These are phyloP conservation scores for Strix uralensis DNA, from an alignment of 2,113 vertebrate species.

Conservation along the genomic window DNA sequence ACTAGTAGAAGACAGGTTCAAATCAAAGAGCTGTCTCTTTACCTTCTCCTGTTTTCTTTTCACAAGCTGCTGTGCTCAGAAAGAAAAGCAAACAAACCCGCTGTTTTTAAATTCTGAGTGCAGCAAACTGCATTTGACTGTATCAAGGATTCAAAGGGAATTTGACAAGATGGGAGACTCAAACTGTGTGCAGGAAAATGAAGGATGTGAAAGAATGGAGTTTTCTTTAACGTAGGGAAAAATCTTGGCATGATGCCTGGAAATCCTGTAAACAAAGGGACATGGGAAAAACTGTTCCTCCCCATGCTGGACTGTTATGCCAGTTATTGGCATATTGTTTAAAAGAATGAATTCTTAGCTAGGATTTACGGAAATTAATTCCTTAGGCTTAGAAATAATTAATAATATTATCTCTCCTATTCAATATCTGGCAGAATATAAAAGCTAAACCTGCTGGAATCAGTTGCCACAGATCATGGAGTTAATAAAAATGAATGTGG, in stretches of 20 bases:
- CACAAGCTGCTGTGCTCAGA: not conserved
- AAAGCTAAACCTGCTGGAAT: not conserved
- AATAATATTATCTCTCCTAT: not conserved
- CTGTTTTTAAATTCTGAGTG: not conserved
- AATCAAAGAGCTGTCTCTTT: not conserved
- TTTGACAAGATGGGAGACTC: not conserved
- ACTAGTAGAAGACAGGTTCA: not conserved
- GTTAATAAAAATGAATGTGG: not conserved
- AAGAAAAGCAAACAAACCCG: not conserved
- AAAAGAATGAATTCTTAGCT: not conserved
- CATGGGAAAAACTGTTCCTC: not conserved
- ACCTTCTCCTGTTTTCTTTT: not conserved
- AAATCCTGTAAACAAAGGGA: conserved; percentile 1
- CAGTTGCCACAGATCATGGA: not conserved
- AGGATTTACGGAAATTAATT: not conserved
- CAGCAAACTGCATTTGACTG: not conserved
- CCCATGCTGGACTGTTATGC: not conserved
- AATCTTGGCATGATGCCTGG: conserved; percentile 11
- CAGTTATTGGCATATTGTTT: not conserved
- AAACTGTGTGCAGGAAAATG: not conserved
- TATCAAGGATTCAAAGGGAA: not conserved
- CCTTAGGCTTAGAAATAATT: not conserved
- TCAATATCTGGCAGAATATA: not conserved
- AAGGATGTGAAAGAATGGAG: not conserved
- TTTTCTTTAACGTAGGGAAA: not conserved